A percentile compares a stretch with the other conserved stretches of the same genome.
phyloP scores from a whole-genome alignment of 2,888 invertebrate genomes.

The Tachystola acroxantha region DNA sequence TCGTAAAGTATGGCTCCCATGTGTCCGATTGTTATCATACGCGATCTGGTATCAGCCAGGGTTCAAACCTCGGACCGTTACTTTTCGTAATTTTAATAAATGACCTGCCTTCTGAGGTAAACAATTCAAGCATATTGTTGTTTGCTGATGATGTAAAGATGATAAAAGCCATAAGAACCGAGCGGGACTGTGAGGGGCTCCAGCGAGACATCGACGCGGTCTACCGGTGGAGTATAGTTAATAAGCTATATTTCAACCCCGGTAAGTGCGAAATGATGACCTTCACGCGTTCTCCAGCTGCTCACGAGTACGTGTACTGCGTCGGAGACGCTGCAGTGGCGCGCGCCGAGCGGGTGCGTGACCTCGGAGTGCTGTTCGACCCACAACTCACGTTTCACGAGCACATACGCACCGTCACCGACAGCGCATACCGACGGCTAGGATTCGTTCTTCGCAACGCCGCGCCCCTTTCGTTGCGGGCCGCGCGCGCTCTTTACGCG shows the following conservation, averaged over 20 bases:
- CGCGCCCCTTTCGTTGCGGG: too few species aligned
- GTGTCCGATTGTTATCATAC: conserved; percentile 2
- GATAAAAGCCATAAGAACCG: too few species aligned
- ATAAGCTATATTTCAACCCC: conserved; percentile 1
- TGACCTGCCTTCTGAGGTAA: neutral
- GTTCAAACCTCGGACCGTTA: conserved; percentile 1
- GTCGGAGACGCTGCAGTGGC: too few species aligned
- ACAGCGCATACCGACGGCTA: too few species aligned
- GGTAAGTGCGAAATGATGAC: conserved; percentile 1
- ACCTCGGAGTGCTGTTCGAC: too few species aligned
- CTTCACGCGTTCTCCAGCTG: neutral
- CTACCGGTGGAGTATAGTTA: neutral
- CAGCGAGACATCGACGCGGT: neutral
- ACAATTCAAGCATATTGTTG: too few species aligned
- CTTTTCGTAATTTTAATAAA: conserved; percentile 3
- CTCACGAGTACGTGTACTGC: neutral
- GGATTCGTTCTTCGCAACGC: too few species aligned
- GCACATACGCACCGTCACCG: too few species aligned
- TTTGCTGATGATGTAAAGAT: too few species aligned
- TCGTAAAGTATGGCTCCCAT: conserved; percentile 1
- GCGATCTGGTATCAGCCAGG: conserved; percentile 2
- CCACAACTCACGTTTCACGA: too few species aligned
- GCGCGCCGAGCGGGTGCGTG: too few species aligned
- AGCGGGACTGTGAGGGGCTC: neutral
- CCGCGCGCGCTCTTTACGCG: too few species aligned